Base-by-base conservation (phyloP, 2,113 vertebrate species). In the Gorsachius goisagi region DNA sequence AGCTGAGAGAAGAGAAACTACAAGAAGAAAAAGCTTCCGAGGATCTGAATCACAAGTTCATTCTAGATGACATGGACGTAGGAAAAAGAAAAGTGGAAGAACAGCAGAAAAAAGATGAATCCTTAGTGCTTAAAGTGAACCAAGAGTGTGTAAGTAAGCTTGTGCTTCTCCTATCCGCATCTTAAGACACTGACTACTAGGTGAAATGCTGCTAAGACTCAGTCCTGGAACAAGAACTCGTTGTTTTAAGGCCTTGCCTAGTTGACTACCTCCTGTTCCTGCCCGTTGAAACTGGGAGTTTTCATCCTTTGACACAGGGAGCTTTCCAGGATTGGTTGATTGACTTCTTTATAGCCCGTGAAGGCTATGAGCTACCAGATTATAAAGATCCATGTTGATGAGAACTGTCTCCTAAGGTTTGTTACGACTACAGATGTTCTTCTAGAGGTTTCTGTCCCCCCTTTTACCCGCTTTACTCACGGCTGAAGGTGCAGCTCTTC, bases 1-100 rank as follows among this genome's bases (percentile, higher is more conserved):
- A 98, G 98, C 72, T 98, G 80, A 98, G 95, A 95, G 98, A 98
- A 93, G 98, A 98, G 63, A 98, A 98, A 76, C 82, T 97, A 22
- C 98, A 98, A 80, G 98, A 98, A 58, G 98, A 98, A 74, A 98
- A 98, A 93, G 59, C 77, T 11, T 91, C 97, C 5, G 98, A 98
- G 74, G 98, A 98, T 55, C 92, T 97, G 71, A 94, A 94, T 62
- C 97, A 98, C 86, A 98, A 97, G 79, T 83, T 98, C 26, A 63
- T 97, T 59, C 81, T 93, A 12, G 98, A 98, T 45, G 98, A 98
- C 5, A 4, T 78, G 67, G 98, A 98, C 12, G 56, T 67, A 41
- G 98, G 97, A 35, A 98, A 97, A 82, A 97, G 93, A 37, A 98
- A 97, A 89, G 94, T 85, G 74, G 98, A 98, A 26, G 98, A 98